phyloP scores from a whole-genome alignment of 2,888 invertebrate species.

The Yponomeuta cagnagella region DNA sequence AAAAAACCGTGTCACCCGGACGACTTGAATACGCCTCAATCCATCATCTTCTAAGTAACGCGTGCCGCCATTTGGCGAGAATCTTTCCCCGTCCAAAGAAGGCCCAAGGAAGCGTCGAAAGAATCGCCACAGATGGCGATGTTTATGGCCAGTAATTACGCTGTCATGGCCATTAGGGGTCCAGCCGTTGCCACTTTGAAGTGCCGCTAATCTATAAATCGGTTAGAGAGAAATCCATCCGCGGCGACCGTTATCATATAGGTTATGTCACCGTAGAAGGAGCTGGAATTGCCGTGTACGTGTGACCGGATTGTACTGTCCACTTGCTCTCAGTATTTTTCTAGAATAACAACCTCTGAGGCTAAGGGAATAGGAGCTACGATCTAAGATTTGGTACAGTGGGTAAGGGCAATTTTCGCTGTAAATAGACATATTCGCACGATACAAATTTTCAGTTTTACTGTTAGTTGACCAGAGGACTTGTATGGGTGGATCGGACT shows the following conservation, averaged over 20 bases:
- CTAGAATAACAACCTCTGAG: not conserved
- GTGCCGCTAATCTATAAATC: constrained; percentile 28
- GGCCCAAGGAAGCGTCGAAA: constrained; percentile 11
- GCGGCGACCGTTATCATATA: constrained; percentile 51
- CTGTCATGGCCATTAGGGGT: constrained; percentile 15
- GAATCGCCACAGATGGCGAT: not conserved
- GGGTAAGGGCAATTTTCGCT: constrained; percentile 33
- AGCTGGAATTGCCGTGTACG: constrained; percentile 33
- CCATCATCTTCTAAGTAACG: not conserved
- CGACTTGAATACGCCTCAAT: not conserved
- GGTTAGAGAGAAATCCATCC: constrained; percentile 39
- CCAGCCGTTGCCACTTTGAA: constrained; percentile 21
- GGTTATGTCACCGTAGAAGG: constrained; percentile 60
- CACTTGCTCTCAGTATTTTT: not conserved
- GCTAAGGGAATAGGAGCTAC: not conserved
- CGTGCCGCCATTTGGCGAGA: not conserved
- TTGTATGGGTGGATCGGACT: not conserved
- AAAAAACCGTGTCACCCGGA: not conserved
- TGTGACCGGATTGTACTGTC: constrained; percentile 24
- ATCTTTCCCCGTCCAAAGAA: not conserved
- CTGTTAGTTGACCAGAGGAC: constrained; percentile 32
- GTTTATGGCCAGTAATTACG: constrained; percentile 17
- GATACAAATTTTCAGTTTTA: constrained; percentile 42
- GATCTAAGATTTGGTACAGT: not conserved
- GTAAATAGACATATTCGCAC: constrained; percentile 24